Evolutionary conservation across 2,113 vertebrate genomes (phyloP).

Genomic region (Fukomys damarensis): DNA sequence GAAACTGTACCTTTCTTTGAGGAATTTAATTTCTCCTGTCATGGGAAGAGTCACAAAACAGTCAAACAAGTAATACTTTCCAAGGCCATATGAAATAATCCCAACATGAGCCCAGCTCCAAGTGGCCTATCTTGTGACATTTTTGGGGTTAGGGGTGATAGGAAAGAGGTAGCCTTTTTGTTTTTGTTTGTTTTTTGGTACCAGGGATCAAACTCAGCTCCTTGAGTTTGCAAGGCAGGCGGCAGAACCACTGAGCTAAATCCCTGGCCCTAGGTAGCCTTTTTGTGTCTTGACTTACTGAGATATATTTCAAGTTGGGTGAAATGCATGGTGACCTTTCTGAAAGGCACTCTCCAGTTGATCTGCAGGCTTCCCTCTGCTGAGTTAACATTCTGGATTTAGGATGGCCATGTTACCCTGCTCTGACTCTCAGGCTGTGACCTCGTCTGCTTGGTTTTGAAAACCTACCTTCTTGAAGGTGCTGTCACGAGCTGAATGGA

Average conservation of each 20-base stretch:
- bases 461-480: neutral
- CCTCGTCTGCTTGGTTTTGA: neutral
- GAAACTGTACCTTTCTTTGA: conserved; percentile 20
- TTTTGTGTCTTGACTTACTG: neutral
- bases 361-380: neutral
- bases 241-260: too few relatives aligned
- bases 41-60: neutral
- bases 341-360: neutral
- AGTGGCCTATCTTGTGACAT: neutral
- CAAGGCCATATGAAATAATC: neutral
- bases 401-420: neutral
- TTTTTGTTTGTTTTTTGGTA: too few relatives aligned
- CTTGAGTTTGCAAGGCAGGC: too few relatives aligned
- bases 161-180: neutral
- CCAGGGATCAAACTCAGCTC: too few relatives aligned
- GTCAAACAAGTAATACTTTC: neutral
- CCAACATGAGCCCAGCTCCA: neutral
- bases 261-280: too few relatives aligned
- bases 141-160: neutral
- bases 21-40: neutral
- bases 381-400: neutral
- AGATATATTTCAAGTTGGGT: neutral
- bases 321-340: neutral
- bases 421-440: neutral
- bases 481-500: neutral